These are phyloP conservation scores for Caenorhabditis doughertyi DNA, from an alignment of 2,888 invertebrate genomes.

Conservation along the genomic window DNA sequence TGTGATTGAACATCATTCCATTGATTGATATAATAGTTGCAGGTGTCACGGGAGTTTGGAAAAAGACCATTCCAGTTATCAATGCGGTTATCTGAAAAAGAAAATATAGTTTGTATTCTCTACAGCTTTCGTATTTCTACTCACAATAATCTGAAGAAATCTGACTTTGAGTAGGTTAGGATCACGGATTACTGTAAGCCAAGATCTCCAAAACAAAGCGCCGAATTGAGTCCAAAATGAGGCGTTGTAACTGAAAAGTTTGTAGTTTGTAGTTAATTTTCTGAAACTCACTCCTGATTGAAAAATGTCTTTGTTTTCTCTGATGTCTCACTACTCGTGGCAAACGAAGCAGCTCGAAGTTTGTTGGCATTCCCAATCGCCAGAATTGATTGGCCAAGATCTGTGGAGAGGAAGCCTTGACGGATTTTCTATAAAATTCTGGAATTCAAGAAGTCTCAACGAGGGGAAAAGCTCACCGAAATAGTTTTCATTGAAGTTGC, in stretches of 20 bases:
- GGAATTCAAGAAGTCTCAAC: background rate
- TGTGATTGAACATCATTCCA: conserved; percentile 92
- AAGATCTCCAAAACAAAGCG: conserved; percentile 86
- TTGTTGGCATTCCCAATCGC: conserved; percentile 68
- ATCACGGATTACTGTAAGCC: conserved; percentile 85
- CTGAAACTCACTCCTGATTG: conserved; percentile 64
- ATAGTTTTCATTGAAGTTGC: conserved; percentile 69
- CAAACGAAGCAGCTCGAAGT: conserved; percentile 12
- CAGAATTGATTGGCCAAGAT: conserved; percentile 66
- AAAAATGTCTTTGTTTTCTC: conserved; percentile 70
- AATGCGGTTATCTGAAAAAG: conserved; percentile 83
- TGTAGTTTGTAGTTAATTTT: background rate
- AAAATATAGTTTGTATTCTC: background rate
- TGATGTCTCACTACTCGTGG: conserved; percentile 43
- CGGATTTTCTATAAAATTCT: conserved; percentile 74
- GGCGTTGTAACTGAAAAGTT: conserved; percentile 68
- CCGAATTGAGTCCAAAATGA: conserved; percentile 67
- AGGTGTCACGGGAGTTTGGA: conserved; percentile 85
- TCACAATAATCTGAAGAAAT: conserved; percentile 92
- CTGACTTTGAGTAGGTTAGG: conserved; percentile 92
- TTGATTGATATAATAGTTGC: conserved; percentile 91
- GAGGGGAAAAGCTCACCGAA: conserved; percentile 59
- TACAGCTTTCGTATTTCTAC: conserved; percentile 80
- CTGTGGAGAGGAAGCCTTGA: conserved; percentile 71
- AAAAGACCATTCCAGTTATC: conserved; percentile 88